Base-by-base conservation (phyloP, 2,888 invertebrate genomes). In the Hedychridium roseum region DNA sequence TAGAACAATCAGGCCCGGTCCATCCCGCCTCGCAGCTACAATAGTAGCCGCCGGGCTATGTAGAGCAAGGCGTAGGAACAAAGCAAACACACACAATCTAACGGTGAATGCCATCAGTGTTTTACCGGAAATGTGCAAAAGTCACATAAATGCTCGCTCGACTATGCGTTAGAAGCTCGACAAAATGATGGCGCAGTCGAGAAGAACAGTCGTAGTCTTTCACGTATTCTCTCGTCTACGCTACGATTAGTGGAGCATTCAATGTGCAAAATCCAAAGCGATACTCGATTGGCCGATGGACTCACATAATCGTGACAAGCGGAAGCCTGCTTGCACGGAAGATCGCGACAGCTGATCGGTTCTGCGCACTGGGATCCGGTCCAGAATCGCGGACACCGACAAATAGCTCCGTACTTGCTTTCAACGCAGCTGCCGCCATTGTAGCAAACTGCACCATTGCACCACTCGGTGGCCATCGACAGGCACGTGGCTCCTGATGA, bases 21-120 rank as follows among this genome's bases (percentile, higher is more conserved):
- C 88, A 91, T 53, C 90, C 90, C 50, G 82, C 73, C 73, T 84
- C 83, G 74, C 91, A 91, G 65, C 84, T 84, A 82, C 91, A 92
- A 68, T 82, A 84, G 81, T 85, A 87, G 62, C 83, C 82, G 55
- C 80, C 81, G 56, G 75, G 73, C 83, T 83, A 52, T 36, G 40
- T 41, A 50, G 31, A 21, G 48, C 43, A 26, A 40, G 32, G 42
- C 37, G 49, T 41, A 52, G 37, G 17, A 58, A 54, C 47, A 58
- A 44, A 51, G 36, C 31, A 30, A 43, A 42, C 16, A 42, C 17
- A 54, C 42, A 58, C 54, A 56, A 2, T 31, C 14, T 2, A 11
- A 4, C 31, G 14, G 31, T 2, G 31, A 4, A 4, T 12, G 14
- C n/a, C n/a, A 12, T 27, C 16, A n/a, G 11, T 16, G 9, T 16